Evolutionary conservation across 2,797 vertebrate genomes (phyloP), one percentile per base, ranked within the genome.

Genomic region (Phoebastria nigripes): DNA sequence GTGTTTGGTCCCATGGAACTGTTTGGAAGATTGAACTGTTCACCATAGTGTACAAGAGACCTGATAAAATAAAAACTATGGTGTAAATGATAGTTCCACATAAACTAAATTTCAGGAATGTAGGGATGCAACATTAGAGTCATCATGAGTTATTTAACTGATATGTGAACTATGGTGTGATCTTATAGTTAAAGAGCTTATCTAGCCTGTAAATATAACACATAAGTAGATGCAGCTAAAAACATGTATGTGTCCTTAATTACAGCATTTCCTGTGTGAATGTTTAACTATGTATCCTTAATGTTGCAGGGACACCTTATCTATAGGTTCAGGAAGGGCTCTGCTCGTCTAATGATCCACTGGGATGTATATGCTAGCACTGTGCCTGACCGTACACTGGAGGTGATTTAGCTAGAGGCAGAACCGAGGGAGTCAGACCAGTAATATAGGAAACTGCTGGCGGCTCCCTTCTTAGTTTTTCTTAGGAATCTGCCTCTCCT

Each of bases 351-450:
- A 5, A 12, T 42, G 15, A 25, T 14, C 44, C 22, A 2, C 66
- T 63, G n/a, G 66, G 26, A 39, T 56, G 9, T 26, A 10, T 33
- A 4, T 20, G n/a, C 22, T 33, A 26, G n/a, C 33, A 4, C n/a
- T 44, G 4, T 7, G 25, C 12, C 37, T 84, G 66, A 26, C 16
- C 0, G 0, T 24, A 1, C 14, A 0, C 70, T 69, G 31, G 33
- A 42, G 47, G 11, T 35, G 55, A 55, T 65, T 26, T 26, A 62
- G 15, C 7, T 5, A 19, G 24, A 74, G 55, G 35, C 31, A 86
- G 85, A 66, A 46, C 21, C 0, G 4, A 39, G 33, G 16, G 12
- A 69, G 9, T 61, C 47, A 61, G 42, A 70, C 3, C 46, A 52
- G 26, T 58, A 35, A 56, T 15, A 11, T 0, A 31, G n/a, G 18